Percentiles rank a stretch among this genome's conserved stretches.
These are phyloP conservation scores for Babylonia areolata DNA, from an alignment of 1,140 invertebrate species.

Conservation along the genomic window DNA sequence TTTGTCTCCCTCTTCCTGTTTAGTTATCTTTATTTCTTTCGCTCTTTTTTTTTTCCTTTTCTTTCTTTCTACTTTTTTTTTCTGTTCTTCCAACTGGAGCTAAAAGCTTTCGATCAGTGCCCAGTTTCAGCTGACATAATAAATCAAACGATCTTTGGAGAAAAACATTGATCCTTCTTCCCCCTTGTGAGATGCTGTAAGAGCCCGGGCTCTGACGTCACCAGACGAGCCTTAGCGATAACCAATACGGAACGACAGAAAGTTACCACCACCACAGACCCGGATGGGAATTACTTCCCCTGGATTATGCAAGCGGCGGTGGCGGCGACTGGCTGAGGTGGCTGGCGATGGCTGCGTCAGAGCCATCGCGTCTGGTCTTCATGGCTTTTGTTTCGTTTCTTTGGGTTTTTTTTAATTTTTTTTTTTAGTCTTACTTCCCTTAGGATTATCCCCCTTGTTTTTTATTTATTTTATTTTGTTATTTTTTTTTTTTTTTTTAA, in stretches of 20 bases:
- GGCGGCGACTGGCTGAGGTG: too few species aligned
- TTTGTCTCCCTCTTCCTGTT: too few species aligned
- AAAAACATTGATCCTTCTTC: not conserved
- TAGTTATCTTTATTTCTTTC: too few species aligned
- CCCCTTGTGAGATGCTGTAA: not conserved
- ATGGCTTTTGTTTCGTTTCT: too few species aligned
- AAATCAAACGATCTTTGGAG: not conserved
- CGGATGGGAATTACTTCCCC: not conserved
- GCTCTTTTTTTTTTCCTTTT: not conserved
- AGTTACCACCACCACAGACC: not conserved
- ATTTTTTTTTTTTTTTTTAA: too few species aligned
- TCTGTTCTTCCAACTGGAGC: not conserved
- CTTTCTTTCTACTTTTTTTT: not conserved
- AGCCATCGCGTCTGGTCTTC: too few species aligned
- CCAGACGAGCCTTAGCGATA: not conserved
- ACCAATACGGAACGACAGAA: not conserved
- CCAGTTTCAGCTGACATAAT: not conserved
- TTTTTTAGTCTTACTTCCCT: too few species aligned
- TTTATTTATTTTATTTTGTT: too few species aligned
- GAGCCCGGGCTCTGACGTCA: not conserved
- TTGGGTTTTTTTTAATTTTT: too few species aligned
- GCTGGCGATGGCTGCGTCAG: too few species aligned
- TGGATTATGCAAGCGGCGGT: too few species aligned
- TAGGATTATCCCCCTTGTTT: too few species aligned
- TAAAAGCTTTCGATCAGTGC: slow-evolving; percentile 7